Conservation (phyloP, 2,888 invertebrate species). For the Cantharis lateralis region DNA sequence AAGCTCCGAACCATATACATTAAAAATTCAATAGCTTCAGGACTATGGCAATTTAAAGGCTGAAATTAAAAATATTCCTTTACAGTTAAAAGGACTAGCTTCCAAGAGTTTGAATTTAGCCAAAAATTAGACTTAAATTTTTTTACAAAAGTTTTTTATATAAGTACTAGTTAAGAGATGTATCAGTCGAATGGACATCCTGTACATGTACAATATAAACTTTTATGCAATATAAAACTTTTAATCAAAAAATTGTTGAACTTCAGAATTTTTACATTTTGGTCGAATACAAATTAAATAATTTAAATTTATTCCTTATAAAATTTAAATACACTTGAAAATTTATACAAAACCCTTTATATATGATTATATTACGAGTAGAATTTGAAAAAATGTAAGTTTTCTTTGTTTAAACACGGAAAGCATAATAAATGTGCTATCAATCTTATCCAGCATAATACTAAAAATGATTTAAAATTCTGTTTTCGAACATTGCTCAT, state of each 20-base stretch:
- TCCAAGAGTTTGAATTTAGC: no score
- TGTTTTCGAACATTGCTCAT: not conserved
- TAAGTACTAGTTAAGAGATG: no score
- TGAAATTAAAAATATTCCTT: no score
- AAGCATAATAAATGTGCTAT: not conserved
- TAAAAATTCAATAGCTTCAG: no score
- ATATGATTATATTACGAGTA: not conserved
- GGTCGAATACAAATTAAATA: not conserved
- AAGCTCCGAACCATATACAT: no score
- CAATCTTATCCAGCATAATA: not conserved
- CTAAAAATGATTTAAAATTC: not conserved
- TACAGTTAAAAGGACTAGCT: no score
- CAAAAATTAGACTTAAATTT: no score
- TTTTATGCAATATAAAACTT: not conserved
- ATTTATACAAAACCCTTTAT: not conserved
- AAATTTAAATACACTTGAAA: not conserved
- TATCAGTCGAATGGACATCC: no score
- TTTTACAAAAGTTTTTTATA: no score
- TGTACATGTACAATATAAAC: not conserved
- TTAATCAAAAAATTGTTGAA: not conserved
- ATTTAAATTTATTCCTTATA: not conserved
- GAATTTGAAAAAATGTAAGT: not conserved
- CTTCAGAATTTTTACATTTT: not conserved
- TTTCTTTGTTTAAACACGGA: not conserved
- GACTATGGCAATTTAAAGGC: no score